Conservation (phyloP, 2,888 invertebrate species). For the Dynastes hyllus region DNA sequence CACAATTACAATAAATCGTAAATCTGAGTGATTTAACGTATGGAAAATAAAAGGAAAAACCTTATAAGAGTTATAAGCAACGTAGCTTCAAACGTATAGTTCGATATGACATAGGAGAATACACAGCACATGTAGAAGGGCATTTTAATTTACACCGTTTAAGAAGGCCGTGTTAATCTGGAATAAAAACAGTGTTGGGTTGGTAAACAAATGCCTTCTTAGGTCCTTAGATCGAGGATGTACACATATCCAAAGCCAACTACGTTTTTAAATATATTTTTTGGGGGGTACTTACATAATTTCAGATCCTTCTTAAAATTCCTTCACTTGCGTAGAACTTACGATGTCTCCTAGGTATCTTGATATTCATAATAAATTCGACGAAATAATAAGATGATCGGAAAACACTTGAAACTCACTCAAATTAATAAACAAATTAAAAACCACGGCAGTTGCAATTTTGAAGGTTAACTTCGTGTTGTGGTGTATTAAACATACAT, state of each 20-base stretch:
- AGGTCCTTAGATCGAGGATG: no score
- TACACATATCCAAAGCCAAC: not conserved
- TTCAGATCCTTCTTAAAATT: slow-evolving; percentile 39
- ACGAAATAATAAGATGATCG: not conserved
- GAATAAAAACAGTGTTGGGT: slow-evolving; percentile 27
- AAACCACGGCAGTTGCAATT: not conserved
- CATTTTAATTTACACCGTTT: slow-evolving; percentile 67
- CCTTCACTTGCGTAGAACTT: not conserved
- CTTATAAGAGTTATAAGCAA: not conserved
- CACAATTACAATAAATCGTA: no score
- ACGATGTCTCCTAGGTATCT: not conserved
- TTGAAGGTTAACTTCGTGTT: slow-evolving; percentile 11
- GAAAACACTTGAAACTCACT: not conserved
- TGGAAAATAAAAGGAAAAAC: not conserved
- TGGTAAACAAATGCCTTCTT: slow-evolving; percentile 35
- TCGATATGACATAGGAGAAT: not conserved
- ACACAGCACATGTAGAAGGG: slow-evolving; percentile 59
- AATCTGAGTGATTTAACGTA: not conserved
- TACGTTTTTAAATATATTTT: not conserved
- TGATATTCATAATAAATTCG: slow-evolving; percentile 30
- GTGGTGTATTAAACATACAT: no score
- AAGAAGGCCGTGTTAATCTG: slow-evolving; percentile 52
- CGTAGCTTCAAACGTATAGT: not conserved
- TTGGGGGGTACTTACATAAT: slow-evolving; percentile 45
- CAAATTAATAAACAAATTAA: not conserved